Percentiles rank a stretch among this genome's conserved stretches.
These are phyloP conservation scores for Pachydiplax longipennis DNA, from an alignment of 2,888 invertebrate genomes.

Conservation along the genomic window DNA sequence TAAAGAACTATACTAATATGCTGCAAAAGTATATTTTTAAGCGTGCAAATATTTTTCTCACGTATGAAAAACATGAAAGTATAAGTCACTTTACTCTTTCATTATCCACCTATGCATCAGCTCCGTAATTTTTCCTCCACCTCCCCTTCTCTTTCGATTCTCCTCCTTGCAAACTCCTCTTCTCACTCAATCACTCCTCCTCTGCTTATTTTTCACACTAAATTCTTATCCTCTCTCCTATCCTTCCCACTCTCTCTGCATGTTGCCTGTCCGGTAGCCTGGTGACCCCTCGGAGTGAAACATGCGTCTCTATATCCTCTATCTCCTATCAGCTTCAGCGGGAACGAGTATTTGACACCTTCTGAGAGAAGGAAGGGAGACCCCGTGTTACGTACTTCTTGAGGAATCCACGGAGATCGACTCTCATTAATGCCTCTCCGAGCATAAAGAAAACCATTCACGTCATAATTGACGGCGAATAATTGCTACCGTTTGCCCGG, in stretches of 20 bases:
- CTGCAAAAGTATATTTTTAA: too few species aligned
- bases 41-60: too few species aligned
- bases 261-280: conserved; percentile 40
- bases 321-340: conserved; percentile 38
- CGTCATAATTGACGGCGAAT: conserved; percentile 34
- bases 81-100: neutral
- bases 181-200: neutral
- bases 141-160: neutral
- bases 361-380: neutral
- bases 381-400: conserved; percentile 17
- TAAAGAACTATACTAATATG: too few species aligned
- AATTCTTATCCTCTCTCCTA: neutral
- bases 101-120: neutral
- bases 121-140: neutral
- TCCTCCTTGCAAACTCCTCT: neutral
- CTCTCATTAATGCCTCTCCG: conserved; percentile 4
- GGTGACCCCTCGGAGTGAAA: conserved; percentile 42
- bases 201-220: neutral
- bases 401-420: conserved; percentile 25
- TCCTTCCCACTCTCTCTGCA: neutral
- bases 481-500: conserved; percentile 26
- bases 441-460: conserved; percentile 6
- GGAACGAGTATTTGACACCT: conserved; percentile 39
- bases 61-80: too few species aligned
- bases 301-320: conserved; percentile 34